A percentile compares a stretch with the other conserved stretches of the same genome.
Conservation (phyloP, 2,113 vertebrate genomes). For the Podarcis raffonei region DNA sequence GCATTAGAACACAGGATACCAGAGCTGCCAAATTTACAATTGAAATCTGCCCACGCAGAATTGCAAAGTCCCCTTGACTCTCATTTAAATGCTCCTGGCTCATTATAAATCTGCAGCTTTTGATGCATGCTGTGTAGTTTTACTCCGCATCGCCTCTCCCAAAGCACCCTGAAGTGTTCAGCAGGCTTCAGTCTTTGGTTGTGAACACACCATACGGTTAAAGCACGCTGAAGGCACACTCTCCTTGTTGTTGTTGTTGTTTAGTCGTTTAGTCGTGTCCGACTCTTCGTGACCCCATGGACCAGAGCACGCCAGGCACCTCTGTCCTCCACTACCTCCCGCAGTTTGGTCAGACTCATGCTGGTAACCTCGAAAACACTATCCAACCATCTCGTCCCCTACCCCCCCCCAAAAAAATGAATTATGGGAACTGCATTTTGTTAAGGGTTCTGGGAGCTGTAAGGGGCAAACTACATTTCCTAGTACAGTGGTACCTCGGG, state of each 20-base stretch:
- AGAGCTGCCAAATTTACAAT: slow-evolving; percentile 74
- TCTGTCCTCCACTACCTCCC: no score
- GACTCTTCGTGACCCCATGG: no score
- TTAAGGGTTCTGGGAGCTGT: background rate
- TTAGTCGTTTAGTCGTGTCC: no score
- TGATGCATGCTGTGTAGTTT: slow-evolving; percentile 48
- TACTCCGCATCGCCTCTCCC: slow-evolving; percentile 39
- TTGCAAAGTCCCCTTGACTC: slow-evolving; percentile 69
- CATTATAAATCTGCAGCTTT: slow-evolving; percentile 62
- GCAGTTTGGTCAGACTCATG: no score
- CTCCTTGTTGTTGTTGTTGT: no score
- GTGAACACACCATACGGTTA: no score
- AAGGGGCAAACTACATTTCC: background rate
- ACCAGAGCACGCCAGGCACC: no score
- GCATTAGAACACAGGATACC: slow-evolving; percentile 75
- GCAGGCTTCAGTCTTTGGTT: slow-evolving; percentile 18
- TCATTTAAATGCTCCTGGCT: slow-evolving; percentile 65
- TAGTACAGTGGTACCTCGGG: no score
- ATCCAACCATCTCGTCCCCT: no score
- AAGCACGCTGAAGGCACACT: no score
- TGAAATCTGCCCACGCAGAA: slow-evolving; percentile 75
- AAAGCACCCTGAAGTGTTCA: slow-evolving; percentile 41
- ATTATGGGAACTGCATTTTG: background rate
- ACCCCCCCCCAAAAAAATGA: background rate
- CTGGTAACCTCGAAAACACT: no score